phyloP scores from a whole-genome alignment of 2,888 invertebrate species.

The Leptogaster cylindrica region DNA sequence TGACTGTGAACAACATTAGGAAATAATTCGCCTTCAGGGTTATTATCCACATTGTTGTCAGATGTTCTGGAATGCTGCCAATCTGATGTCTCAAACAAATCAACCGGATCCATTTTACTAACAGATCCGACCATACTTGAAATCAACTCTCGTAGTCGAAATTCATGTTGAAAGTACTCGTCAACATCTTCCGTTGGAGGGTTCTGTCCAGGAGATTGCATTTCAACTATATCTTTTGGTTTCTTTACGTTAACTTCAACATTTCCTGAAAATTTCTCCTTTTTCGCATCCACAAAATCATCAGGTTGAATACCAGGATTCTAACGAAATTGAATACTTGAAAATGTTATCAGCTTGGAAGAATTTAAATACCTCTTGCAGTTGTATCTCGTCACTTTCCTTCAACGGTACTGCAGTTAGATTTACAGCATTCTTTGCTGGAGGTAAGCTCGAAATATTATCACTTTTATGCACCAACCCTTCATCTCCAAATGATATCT shows the following conservation, averaged over 20 bases:
- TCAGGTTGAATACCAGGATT: slow-evolving; percentile 56
- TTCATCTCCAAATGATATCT: not conserved
- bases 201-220: slow-evolving; percentile 48
- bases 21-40: slow-evolving; percentile 49
- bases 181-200: slow-evolving; percentile 46
- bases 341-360: not conserved
- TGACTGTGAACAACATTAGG: slow-evolving; percentile 47
- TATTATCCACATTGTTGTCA: not conserved
- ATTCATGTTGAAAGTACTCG: slow-evolving; percentile 42
- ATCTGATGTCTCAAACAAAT: not conserved
- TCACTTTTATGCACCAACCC: no score
- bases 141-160: slow-evolving; percentile 43
- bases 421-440: not conserved
- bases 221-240: slow-evolving; percentile 51
- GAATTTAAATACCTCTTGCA: not conserved
- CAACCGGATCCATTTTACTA: not conserved
- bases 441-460: not conserved
- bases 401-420: not conserved
- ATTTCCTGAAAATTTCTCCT: slow-evolving; percentile 43
- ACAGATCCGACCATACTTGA: slow-evolving; percentile 42
- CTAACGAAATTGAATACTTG: slow-evolving; percentile 26
- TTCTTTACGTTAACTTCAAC: slow-evolving; percentile 52
- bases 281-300: slow-evolving; percentile 53
- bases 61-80: not conserved
- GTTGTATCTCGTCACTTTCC: not conserved